Evolutionary conservation across 2,797 vertebrate genomes (phyloP), one percentile per base, ranked within the genome.

Genomic region (Lerista edwardsae): DNA sequence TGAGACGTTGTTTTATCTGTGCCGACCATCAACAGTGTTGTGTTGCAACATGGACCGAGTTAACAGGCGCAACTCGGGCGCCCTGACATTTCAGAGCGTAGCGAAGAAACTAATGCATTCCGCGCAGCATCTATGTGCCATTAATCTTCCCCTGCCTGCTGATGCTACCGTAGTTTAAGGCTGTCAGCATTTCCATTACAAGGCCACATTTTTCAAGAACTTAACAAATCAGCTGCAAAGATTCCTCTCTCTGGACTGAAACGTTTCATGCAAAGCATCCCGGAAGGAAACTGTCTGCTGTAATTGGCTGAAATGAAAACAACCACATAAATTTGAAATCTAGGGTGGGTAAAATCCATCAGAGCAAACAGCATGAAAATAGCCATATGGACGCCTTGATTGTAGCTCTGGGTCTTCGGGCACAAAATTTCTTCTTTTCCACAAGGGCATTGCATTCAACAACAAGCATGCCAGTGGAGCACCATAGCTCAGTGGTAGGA

Each of bases 191-290:
- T 91, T 90, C 44, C 79, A 0, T 84, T 86, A 29, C 0, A 0
- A 39, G 80, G 9, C 1, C 90, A 84, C 86, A 61, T 29, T 91
- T 84, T 83, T 86, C 84, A 79, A 87, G 41, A 82, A 73, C 89
- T 83, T 91, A 87, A 74, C 29, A 25, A 75, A 36, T 86, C 75
- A 83, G 36, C 29, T 31, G 41, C 75, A 82, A 74, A 82, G 25
- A 83, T 79, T 79, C 69, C 51, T 1, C 1, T 1, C 1, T 77
- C 79, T 86, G 67, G n/a, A 79, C 75, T 4, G 1, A 82, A 87
- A 51, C 2, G 67, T 79, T 87, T 86, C 55, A 36, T 47, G 73
- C 39, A 78, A 81, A 57, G 67, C 80, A 87, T 55, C 34, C n/a
- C 47, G 83, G 47, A 81, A 61, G 55, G 84, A 9, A 61, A 4